These are phyloP conservation scores for Neostethus bicornis DNA, from an alignment of 2,797 vertebrate species.

Conservation along the genomic window DNA sequence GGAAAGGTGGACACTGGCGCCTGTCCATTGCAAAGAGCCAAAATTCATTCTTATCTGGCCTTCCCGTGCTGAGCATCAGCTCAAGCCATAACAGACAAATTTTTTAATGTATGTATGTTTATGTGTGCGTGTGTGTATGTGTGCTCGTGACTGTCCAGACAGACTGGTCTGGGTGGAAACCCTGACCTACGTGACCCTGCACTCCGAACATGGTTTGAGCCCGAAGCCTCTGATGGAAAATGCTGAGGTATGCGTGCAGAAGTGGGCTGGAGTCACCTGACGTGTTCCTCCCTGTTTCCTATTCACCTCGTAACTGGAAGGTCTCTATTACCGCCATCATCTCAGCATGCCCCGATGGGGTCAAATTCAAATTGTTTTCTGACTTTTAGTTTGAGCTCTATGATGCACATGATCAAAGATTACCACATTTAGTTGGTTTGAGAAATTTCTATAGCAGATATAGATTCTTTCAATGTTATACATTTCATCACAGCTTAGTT, in stretches of 20 bases:
- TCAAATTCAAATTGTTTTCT: slow-evolving; percentile 15
- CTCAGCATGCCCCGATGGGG: slow-evolving; percentile 11
- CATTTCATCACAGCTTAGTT: background rate
- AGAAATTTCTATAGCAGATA: background rate
- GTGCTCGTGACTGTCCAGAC: slow-evolving; percentile 39
- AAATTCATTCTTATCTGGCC: slow-evolving; percentile 70
- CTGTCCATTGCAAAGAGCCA: slow-evolving; percentile 67
- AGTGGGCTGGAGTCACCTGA: slow-evolving; percentile 78
- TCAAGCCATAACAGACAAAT: slow-evolving; percentile 37
- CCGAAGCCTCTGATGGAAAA: slow-evolving; percentile 81
- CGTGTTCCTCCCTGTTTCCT: slow-evolving; percentile 86
- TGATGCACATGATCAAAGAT: slow-evolving; percentile 1
- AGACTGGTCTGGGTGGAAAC: slow-evolving; percentile 83
- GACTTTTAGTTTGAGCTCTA: background rate
- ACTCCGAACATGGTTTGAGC: slow-evolving; percentile 60
- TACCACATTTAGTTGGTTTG: background rate
- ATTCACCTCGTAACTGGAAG: slow-evolving; percentile 53
- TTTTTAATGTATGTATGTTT: slow-evolving; percentile 13
- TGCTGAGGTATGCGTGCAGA: slow-evolving; percentile 63
- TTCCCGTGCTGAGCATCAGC: slow-evolving; percentile 52
- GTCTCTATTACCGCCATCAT: slow-evolving; percentile 34
- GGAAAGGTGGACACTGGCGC: slow-evolving; percentile 41
- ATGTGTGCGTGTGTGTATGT: slow-evolving; percentile 7
- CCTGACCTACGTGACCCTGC: slow-evolving; percentile 84
- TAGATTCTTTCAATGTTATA: background rate